These are phyloP conservation scores for Sacculina carcini DNA, from an alignment of 2,888 invertebrate species.

Conservation along the genomic window DNA sequence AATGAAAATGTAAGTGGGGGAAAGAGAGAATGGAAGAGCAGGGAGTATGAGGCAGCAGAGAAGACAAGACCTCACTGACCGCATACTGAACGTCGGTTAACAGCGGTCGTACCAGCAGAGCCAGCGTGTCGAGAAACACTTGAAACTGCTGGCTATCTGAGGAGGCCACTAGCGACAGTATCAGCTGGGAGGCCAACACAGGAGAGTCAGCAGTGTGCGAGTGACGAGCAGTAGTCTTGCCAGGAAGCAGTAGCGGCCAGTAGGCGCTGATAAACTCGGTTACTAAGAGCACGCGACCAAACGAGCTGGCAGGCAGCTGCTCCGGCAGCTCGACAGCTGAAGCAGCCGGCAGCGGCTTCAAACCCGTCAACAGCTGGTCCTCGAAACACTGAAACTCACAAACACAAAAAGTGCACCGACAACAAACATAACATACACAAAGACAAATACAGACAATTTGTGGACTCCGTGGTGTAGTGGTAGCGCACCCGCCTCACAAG, in stretches of 20 bases:
- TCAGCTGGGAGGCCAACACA: conserved; percentile 8
- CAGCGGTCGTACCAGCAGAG: conserved; percentile 10
- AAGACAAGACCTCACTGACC: too few relatives aligned
- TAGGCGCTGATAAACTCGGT: conserved; percentile 21
- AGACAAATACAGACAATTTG: too few relatives aligned
- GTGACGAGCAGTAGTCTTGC: conserved; percentile 9
- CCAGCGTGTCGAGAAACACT: conserved; percentile 10
- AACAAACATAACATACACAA: too few relatives aligned
- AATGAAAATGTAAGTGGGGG: too few relatives aligned
- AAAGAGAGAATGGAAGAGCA: too few relatives aligned
- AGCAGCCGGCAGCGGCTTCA: neutral
- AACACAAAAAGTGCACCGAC: too few relatives aligned
- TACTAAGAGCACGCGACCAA: conserved; percentile 22
- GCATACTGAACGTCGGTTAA: conserved; percentile 11
- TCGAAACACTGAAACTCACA: neutral
- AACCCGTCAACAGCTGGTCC: neutral
- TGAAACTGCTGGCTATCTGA: conserved; percentile 7
- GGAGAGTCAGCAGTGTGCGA: too few relatives aligned
- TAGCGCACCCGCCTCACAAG: too few relatives aligned
- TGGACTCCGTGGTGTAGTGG: too few relatives aligned
- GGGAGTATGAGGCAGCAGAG: too few relatives aligned
- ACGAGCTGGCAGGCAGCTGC: conserved; percentile 19
- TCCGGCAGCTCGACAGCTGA: conserved; percentile 14
- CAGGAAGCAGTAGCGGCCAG: conserved; percentile 15
- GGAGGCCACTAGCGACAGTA: conserved; percentile 9